Conservation (phyloP, 2,113 vertebrate species). For the Dinomys branickii region DNA sequence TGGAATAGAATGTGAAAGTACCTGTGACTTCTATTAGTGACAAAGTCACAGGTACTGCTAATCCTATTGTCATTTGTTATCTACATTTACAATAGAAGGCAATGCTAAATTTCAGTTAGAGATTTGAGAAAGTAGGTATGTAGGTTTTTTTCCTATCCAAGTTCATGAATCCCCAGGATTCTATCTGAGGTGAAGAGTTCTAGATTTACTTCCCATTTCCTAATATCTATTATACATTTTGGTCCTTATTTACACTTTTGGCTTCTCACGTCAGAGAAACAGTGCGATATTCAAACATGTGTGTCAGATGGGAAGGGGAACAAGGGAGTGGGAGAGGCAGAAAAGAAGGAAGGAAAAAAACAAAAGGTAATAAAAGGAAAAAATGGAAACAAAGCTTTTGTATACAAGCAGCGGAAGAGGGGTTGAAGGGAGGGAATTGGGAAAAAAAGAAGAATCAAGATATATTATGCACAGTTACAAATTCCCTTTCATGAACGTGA, state of each 20-base stretch:
- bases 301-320: not conserved
- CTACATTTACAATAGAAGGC: not conserved
- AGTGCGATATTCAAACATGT: not conserved
- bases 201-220: not conserved
- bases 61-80: not conserved
- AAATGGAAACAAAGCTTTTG: not conserved
- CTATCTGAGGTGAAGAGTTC: not conserved
- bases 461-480: not conserved
- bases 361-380: not conserved
- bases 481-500: not conserved
- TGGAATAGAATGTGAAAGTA: not conserved
- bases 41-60: not conserved
- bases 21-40: constrained; percentile 15
- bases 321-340: not conserved
- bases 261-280: not conserved
- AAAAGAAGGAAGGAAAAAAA: not conserved
- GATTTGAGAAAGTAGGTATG: constrained; percentile 11
- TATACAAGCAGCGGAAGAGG: not conserved
- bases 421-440: not conserved
- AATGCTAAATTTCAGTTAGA: constrained; percentile 7
- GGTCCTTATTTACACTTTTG: not conserved
- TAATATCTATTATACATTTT: not conserved
- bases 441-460: not conserved
- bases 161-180: not conserved
- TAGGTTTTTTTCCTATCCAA: not conserved